Evolutionary conservation across 2,113 vertebrate genomes (phyloP).

Genomic region (Oenanthe melanoleuca): DNA sequence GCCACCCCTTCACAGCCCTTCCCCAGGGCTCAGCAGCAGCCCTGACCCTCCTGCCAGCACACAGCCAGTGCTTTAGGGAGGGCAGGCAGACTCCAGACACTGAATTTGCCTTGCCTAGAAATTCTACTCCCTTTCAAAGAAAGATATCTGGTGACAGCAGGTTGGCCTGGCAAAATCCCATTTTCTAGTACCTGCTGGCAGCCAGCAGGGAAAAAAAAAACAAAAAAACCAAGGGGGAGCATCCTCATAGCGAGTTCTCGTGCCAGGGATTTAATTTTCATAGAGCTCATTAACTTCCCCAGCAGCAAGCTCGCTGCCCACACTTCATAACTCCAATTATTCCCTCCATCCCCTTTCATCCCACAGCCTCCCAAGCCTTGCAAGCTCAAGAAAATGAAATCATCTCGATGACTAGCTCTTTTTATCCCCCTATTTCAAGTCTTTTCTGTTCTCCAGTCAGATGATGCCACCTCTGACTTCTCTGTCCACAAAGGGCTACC

Average conservation of each 20-base stretch:
- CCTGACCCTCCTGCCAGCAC: not conserved
- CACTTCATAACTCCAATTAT: conserved; percentile 27
- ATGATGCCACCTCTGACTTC: conserved; percentile 6
- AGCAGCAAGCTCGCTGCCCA: conserved; percentile 14
- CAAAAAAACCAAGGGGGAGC: not conserved
- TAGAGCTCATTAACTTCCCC: conserved; percentile 31
- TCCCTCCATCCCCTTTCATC: conserved; percentile 8
- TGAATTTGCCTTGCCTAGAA: not conserved
- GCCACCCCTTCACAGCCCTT: not conserved
- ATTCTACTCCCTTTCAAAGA: not conserved
- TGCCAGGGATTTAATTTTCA: not conserved
- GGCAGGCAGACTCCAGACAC: not conserved
- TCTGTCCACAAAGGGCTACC: conserved; percentile 18
- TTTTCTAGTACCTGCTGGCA: not conserved
- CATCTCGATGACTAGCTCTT: not conserved
- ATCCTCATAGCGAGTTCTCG: not conserved
- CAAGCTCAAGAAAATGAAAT: not conserved
- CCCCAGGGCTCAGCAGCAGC: accelerated
- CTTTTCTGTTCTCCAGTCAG: not conserved
- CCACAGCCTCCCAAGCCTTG: not conserved
- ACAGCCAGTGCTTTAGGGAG: accelerated
- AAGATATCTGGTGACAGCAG: not conserved
- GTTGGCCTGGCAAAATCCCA: not conserved
- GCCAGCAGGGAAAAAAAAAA: not conserved
- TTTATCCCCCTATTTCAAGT: not conserved